These are phyloP conservation scores for Paragorgia papillata DNA, from an alignment of 92 coral and sea anemone genomes.

Conservation along the genomic window DNA sequence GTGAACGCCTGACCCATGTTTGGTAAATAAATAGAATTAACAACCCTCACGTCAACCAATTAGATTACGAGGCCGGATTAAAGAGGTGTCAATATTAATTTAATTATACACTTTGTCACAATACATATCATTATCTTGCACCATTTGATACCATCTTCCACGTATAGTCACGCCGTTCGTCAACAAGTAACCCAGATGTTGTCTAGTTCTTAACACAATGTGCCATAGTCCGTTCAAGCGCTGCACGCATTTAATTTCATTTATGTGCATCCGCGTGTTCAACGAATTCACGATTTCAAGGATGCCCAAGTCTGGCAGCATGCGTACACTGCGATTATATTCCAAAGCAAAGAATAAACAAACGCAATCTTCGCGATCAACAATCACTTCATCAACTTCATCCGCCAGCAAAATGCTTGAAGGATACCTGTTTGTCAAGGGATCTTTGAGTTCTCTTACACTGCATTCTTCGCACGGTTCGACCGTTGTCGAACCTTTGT, in stretches of 20 bases:
- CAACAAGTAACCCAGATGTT: constrained; percentile 49
- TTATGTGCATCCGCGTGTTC: constrained; percentile 59
- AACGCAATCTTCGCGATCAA: constrained; percentile 73
- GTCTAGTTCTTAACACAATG: constrained; percentile 77
- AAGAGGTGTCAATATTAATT: too few relatives aligned
- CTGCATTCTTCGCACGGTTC: not conserved
- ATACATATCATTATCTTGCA: constrained; percentile 73
- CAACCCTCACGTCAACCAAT: too few relatives aligned
- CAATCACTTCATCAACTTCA: not conserved
- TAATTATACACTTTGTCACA: constrained; percentile 49
- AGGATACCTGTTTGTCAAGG: constrained; percentile 12
- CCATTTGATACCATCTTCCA: constrained; percentile 72
- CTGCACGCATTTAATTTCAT: constrained; percentile 86
- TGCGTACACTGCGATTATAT: constrained; percentile 65
- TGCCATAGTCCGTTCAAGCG: constrained; percentile 77
- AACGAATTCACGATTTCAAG: constrained; percentile 84
- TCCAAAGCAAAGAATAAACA: constrained; percentile 85
- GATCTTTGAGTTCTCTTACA: not conserved
- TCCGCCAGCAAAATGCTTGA: constrained; percentile 27
- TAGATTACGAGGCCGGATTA: too few relatives aligned
- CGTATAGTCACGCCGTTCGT: constrained; percentile 67
- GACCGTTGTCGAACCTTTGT: not conserved
- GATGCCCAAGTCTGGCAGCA: constrained; percentile 76
- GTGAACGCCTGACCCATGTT: too few relatives aligned
- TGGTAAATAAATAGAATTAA: too few relatives aligned